phyloP scores from a whole-genome alignment of 2,113 vertebrate species.

The Lethenteron reissneri region DNA sequence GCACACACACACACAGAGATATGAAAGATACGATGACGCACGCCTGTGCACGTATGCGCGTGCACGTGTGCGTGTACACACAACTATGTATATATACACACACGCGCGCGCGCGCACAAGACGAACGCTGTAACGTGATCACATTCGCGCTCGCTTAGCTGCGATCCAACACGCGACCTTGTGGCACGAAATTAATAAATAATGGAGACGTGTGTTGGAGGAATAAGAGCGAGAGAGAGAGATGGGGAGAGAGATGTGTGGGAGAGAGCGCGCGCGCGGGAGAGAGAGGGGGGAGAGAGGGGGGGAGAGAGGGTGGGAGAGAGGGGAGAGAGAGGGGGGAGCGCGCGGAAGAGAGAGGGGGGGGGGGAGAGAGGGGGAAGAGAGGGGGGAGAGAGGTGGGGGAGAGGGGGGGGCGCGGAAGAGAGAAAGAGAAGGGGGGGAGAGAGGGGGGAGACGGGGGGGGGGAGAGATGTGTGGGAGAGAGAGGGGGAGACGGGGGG shows the following conservation, averaged over 20 bases:
- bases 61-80: no score
- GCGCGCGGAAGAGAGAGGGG: constrained; percentile 14
- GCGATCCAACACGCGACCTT: constrained; percentile 1
- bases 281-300: constrained; percentile 11
- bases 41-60: no score
- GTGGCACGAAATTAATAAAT: constrained; percentile 7
- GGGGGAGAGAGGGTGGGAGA: constrained; percentile 4
- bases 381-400: not conserved
- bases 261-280: constrained; percentile 5
- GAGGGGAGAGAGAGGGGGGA: constrained; percentile 7
- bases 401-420: not conserved
- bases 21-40: no score
- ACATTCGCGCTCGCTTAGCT: constrained; percentile 11
- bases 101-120: not conserved
- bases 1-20: no score
- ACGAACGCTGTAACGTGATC: not conserved
- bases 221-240: no score
- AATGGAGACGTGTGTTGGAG: constrained; percentile 1
- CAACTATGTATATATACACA: no score
- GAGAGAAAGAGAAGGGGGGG: not conserved
- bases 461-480: not conserved
- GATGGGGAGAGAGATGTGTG: not conserved
- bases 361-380: constrained; percentile 1
- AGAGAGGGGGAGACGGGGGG: no score
- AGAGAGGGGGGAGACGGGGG: not conserved